Base-by-base conservation (phyloP, 2,113 vertebrate species). In the Pituophis catenifer region DNA sequence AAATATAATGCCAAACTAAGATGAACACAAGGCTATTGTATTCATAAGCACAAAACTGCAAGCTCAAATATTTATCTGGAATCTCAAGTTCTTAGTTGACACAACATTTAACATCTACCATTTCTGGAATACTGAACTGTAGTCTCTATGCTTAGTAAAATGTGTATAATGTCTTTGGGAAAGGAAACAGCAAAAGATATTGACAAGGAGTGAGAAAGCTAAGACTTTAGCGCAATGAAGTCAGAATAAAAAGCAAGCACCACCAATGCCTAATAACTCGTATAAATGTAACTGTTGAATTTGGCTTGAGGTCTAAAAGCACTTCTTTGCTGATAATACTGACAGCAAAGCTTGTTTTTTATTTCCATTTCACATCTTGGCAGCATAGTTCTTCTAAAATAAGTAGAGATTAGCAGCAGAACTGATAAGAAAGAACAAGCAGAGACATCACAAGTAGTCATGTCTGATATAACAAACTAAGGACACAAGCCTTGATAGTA, bases 241-340 rank as follows among this genome's bases (percentile, higher is more conserved):
- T 19, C n/a, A 81, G 70, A 44, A 81, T 33, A 81, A 81, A 81
- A 81, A 3, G 33, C 75, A 81, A 89, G 44, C 4, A 21, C 48
- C 55, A 55, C n/a, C 3, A 48, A 52, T 8, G 2, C 55, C 87
- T 62, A 50, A 53, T 19, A 91, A 23, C 81, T 10, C 1, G 10
- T n/a, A 33, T 88, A 86, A 19, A 33, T 24, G n/a, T 17, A n/a
- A 3, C 70, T 48, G 48, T 86, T 89, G 33, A 13, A 29, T 62
- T 89, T 92, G 8, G 59, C 86, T 17, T 88, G 93, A 44, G 90
- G 90, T 92, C 90, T 92, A 93, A 81, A 0, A 0, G 87, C 94
- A 94, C 95, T 95, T 21, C 26, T 92, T 13, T 5, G 44, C 57
- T 91, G 88, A 96, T 96, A 95, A 38, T 96, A 96, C 94, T 50